These are phyloP conservation scores for Drosophila borealis DNA, from an alignment of 2,888 invertebrate species.

Conservation along the genomic window DNA sequence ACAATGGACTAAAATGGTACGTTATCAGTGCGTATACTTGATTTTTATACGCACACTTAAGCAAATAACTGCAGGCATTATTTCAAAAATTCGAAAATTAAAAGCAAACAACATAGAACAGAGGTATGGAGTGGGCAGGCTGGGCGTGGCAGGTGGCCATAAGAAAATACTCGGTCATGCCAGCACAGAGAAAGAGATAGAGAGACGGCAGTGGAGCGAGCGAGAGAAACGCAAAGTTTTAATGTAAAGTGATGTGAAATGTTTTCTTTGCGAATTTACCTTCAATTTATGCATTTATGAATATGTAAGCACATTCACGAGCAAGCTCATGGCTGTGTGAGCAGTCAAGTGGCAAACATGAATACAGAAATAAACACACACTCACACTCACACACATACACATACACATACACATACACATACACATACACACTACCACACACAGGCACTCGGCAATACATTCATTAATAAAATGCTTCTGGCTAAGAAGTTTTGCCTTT, in stretches of 20 bases:
- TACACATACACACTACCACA: neutral
- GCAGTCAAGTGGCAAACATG: slow-evolving; percentile 71
- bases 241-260: slow-evolving; percentile 77
- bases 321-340: slow-evolving; percentile 51
- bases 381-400: slow-evolving; percentile 17
- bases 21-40: slow-evolving; percentile 78
- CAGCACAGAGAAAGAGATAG: slow-evolving; percentile 8
- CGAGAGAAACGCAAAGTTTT: slow-evolving; percentile 55
- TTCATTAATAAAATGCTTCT: slow-evolving; percentile 75
- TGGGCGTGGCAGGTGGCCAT: slow-evolving; percentile 48
- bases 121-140: slow-evolving; percentile 12
- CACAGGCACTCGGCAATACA: slow-evolving; percentile 53
- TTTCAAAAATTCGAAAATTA: slow-evolving; percentile 79
- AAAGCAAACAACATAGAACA: slow-evolving; percentile 74
- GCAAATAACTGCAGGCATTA: slow-evolving; percentile 78
- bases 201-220: slow-evolving; percentile 5
- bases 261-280: slow-evolving; percentile 79
- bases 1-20: slow-evolving; percentile 61
- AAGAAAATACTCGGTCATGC: slow-evolving; percentile 56
- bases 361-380: slow-evolving; percentile 44
- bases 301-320: slow-evolving; percentile 72
- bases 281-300: slow-evolving; percentile 80
- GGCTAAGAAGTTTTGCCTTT: slow-evolving; percentile 67
- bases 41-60: slow-evolving; percentile 80
- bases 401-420: slow-evolving; percentile 11